phyloP scores from a whole-genome alignment of 1,140 invertebrate genomes.

The Acromyrmex echinatior region DNA sequence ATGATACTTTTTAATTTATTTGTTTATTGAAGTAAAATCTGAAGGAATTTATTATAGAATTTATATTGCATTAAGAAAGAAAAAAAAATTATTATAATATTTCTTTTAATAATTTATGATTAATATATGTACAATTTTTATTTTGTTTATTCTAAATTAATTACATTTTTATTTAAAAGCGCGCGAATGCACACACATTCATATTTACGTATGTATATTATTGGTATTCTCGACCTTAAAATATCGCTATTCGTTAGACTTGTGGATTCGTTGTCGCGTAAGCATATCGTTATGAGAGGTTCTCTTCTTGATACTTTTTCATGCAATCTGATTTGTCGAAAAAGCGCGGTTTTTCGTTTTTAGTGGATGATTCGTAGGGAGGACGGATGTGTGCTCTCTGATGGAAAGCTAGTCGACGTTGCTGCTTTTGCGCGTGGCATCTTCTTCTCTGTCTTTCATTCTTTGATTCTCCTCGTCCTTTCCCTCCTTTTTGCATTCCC shows the following conservation, averaged over 20 bases:
- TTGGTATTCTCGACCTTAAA: not conserved
- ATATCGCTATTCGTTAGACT: not conserved
- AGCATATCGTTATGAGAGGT: not conserved
- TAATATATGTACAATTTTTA: not conserved
- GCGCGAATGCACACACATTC: not conserved
- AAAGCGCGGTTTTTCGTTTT: slow-evolving; percentile 57
- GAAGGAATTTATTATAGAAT: not conserved
- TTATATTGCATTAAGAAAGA: not conserved
- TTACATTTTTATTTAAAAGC: not conserved
- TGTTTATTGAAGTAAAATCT: not conserved
- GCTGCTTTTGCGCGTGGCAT: slow-evolving; percentile 10
- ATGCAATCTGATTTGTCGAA: slow-evolving; percentile 67
- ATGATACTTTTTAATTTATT: not conserved
- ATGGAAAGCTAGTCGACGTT: slow-evolving; percentile 40
- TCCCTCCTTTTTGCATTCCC: not conserved
- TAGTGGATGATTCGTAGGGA: slow-evolving; percentile 47
- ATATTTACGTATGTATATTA: not conserved
- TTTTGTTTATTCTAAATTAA: not conserved
- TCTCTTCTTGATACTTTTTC: slow-evolving; percentile 4
- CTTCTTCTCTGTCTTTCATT: slow-evolving; percentile 44
- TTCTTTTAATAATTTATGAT: not conserved
- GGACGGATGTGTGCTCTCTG: slow-evolving; percentile 20
- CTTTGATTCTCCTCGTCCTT: slow-evolving; percentile 22
- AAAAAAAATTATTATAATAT: not conserved
- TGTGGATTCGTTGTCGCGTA: slow-evolving; percentile 14